phyloP scores from a whole-genome alignment of 2,797 vertebrate species.

The Triplophysa yarkandensis region DNA sequence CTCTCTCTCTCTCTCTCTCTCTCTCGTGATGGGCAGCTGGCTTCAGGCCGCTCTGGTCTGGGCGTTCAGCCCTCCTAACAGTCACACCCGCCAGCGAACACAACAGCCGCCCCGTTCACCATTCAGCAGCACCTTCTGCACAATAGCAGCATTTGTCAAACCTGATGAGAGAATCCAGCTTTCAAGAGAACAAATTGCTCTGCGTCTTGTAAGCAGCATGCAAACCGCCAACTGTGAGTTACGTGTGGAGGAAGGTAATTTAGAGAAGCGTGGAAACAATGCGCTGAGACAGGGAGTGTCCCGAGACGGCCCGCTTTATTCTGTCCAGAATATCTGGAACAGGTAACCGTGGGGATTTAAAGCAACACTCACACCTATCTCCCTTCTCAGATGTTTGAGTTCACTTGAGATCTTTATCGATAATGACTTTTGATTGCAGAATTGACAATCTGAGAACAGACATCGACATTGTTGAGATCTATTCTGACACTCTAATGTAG shows the following conservation, averaged over 20 bases:
- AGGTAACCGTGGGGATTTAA: slow-evolving; percentile 10
- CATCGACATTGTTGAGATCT: neutral
- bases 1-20: slow-evolving; percentile 5
- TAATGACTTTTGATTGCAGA: no score
- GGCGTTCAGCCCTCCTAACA: slow-evolving; percentile 12
- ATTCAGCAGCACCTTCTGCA: slow-evolving; percentile 27
- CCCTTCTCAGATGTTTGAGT: no score
- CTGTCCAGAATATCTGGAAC: slow-evolving; percentile 25
- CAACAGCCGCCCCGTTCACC: slow-evolving; percentile 5
- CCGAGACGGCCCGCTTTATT: slow-evolving; percentile 14
- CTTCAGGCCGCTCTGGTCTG: slow-evolving; percentile 13
- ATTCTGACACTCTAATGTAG: no score
- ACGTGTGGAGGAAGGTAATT: slow-evolving; percentile 18
- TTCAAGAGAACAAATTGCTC: slow-evolving; percentile 21
- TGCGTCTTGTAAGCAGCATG: slow-evolving; percentile 22
- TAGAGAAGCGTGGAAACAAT: neutral
- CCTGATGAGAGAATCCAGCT: slow-evolving; percentile 31
- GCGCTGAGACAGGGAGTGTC: slow-evolving; percentile 3
- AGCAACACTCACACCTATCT: slow-evolving; percentile 6
- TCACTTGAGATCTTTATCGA: no score
- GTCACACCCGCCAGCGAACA: slow-evolving; percentile 7
- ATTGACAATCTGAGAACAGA: no score
- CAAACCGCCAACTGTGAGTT: slow-evolving; percentile 26
- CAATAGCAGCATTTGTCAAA: slow-evolving; percentile 38
- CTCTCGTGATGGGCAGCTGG: slow-evolving; percentile 24